Percentiles rank a stretch among this genome's conserved stretches.
Evolutionary conservation across 2,113 vertebrate genomes (phyloP).

Genomic region (Regulus satrapa): DNA sequence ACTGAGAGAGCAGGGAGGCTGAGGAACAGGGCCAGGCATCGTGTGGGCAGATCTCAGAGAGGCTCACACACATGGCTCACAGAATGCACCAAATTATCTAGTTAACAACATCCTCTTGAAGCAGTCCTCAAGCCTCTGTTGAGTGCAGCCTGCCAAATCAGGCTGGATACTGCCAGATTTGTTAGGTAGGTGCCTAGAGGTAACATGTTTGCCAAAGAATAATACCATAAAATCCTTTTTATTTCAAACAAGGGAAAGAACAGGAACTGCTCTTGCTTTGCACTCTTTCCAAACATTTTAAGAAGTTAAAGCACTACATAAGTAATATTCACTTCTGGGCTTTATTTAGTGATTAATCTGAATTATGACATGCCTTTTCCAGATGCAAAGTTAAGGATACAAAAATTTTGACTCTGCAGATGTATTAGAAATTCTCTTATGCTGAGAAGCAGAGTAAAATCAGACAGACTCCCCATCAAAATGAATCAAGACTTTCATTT

Average conservation of each 20-base stretch:
- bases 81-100: not conserved
- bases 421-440: not conserved
- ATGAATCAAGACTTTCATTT: not conserved
- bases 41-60: not conserved
- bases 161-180: not conserved
- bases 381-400: not conserved
- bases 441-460: not conserved
- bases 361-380: not conserved
- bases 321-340: not conserved
- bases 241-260: not conserved
- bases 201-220: constrained; percentile 2
- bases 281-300: not conserved
- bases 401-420: not conserved
- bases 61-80: not conserved
- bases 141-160: not conserved
- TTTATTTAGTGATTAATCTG: not conserved
- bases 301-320: not conserved
- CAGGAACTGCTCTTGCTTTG: not conserved
- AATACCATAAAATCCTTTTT: not conserved
- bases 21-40: not conserved
- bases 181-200: not conserved
- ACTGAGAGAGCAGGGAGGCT: not conserved
- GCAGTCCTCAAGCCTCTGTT: not conserved
- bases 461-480: not conserved
- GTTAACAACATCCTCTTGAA: not conserved